These are phyloP conservation scores for Donacobius atricapilla DNA, from an alignment of 2,113 vertebrate species.

Conservation along the genomic window DNA sequence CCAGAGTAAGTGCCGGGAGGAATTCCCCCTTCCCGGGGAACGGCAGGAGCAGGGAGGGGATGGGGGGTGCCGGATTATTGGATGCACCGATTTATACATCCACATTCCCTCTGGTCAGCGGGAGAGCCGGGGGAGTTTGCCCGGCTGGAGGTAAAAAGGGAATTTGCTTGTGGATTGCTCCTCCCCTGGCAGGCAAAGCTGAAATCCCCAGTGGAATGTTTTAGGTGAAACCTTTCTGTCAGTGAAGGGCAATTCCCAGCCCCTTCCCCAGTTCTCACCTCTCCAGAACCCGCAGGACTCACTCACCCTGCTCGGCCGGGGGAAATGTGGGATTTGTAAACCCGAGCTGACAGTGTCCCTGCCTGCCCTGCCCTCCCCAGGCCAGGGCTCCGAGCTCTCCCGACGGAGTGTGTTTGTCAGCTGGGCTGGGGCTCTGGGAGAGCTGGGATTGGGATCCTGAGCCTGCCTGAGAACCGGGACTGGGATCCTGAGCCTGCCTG, in stretches of 20 bases:
- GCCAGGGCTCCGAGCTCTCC: neutral
- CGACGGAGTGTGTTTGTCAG: accelerated
- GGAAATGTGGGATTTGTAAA: neutral
- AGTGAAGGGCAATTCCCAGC: neutral
- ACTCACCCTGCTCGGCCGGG: neutral
- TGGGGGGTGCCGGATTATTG: neutral
- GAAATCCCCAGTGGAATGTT: neutral
- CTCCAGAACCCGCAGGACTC: accelerated
- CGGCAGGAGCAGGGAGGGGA: neutral
- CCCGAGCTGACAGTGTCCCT: accelerated
- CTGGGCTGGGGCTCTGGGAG: neutral
- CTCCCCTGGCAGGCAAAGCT: neutral
- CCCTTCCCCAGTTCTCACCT: neutral
- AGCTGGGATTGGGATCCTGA: neutral
- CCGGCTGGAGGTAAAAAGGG: neutral
- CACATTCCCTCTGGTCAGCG: accelerated
- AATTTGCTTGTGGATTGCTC: neutral
- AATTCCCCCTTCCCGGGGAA: accelerated
- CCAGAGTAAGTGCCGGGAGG: conserved; percentile 84
- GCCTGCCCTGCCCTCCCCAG: neutral
- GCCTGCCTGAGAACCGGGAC: neutral
- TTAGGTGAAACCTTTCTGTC: neutral
- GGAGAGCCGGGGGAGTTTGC: neutral
- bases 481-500: neutral
- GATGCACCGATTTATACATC: accelerated